Evolutionary conservation across 2,888 invertebrate species (phyloP), one percentile per base, ranked within the genome.

Genomic region (Gymnocheta viridis): DNA sequence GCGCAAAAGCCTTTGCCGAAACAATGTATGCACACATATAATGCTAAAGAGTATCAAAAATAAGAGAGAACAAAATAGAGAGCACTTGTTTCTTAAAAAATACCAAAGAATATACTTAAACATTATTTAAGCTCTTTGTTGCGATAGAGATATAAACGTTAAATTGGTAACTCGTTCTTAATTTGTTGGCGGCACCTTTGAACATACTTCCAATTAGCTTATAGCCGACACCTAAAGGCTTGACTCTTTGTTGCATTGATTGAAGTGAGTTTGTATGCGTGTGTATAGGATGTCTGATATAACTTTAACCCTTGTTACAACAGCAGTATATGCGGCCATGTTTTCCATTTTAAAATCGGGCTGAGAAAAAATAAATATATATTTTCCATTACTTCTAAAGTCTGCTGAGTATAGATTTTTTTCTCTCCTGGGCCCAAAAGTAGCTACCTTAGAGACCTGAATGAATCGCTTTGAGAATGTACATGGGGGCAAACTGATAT

Each of bases 191-290:
- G 92, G 91, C 88, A 82, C 88, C 91, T 92, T 91, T 91, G 92
- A 92, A 91, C 89, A 88, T 88, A 87, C 91, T 89, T 92, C 91
- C 91, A 91, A 91, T 91, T 91, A 91, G 91, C 91, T 91, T 89
- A 90, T 89, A 90, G 89, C 91, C 91, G 92, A 92, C 91, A 91
- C 91, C 91, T 91, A 86, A 54, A 87, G 90, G 91, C 89, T 85
- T 86, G 81, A 82, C 83, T 78, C 73, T 69, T 62, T 70, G 56
- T 79, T 67, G 72, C 72, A 47, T 49, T 69, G 54, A 38, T 41
- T 67, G 27, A 1, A 29, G 32, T 10, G 4, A 4, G 29, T 27
- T 32, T 19, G 60, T 51, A 19, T 77, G 19, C 29, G 27, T 24
- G 24, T 49, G 17, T 47, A 17, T 58, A 12, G 14, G 54, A 17